These are phyloP conservation scores for Amazona vittata DNA, from an alignment of 2,113 vertebrate genomes.

Conservation along the genomic window DNA sequence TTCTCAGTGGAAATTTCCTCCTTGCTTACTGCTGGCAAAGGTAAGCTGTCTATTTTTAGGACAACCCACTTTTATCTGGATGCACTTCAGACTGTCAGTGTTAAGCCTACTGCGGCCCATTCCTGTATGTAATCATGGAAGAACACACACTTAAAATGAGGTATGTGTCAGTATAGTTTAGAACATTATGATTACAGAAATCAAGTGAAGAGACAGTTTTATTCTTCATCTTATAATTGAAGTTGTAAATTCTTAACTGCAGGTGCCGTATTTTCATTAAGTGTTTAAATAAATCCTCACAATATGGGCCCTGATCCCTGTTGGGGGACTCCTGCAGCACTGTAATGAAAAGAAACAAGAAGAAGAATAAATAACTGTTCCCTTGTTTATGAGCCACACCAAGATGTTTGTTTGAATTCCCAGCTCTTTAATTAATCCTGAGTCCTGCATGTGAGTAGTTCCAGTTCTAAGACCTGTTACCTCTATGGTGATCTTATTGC, in stretches of 20 bases:
- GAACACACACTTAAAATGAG: not conserved
- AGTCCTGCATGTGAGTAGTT: not conserved
- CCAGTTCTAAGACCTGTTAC: not conserved
- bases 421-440: not conserved
- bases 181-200: not conserved
- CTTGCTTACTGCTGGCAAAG: not conserved
- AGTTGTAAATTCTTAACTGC: constrained; percentile 22
- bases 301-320: not conserved
- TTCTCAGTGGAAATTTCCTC: not conserved
- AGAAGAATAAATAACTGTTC: not conserved
- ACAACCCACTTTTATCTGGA: not conserved
- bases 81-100: not conserved
- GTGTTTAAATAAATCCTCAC: constrained; percentile 35
- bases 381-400: not conserved
- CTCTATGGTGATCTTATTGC: not conserved
- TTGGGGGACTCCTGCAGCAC: not conserved
- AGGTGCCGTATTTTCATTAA: constrained; percentile 13
- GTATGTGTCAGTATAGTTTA: not conserved
- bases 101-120: not conserved
- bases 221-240: constrained; percentile 15
- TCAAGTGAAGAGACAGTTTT: not conserved
- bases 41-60: not conserved
- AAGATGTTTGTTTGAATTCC: not conserved
- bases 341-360: not conserved
- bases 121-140: not conserved